A percentile compares a stretch with the other conserved stretches of the same genome.
phyloP scores from a whole-genome alignment of 1,140 invertebrate genomes.

The Tetramorium parvispinum region DNA sequence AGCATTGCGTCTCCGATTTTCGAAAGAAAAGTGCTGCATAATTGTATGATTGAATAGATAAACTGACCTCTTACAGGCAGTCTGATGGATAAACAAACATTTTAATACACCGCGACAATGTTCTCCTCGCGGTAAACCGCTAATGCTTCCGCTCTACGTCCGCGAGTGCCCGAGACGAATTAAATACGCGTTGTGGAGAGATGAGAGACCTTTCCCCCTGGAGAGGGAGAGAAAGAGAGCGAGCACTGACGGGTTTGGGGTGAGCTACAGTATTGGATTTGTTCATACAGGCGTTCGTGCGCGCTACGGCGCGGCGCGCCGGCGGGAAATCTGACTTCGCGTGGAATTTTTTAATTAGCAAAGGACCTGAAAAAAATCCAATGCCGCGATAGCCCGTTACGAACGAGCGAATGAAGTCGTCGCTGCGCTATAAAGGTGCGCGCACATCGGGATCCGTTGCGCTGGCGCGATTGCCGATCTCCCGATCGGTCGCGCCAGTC shows the following conservation, averaged over 20 bases:
- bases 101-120: slow-evolving; percentile 20
- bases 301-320: slow-evolving; percentile 43
- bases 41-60: neutral
- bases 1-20: neutral
- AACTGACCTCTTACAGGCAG: neutral
- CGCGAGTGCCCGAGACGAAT: slow-evolving; percentile 50
- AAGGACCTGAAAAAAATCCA: slow-evolving; percentile 70
- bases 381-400: slow-evolving; percentile 64
- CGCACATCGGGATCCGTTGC: slow-evolving; percentile 1
- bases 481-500: neutral
- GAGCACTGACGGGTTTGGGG: neutral
- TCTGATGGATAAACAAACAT: neutral
- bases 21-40: neutral
- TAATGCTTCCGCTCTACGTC: slow-evolving; percentile 19
- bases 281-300: slow-evolving; percentile 64
- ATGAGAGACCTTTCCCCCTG: no score
- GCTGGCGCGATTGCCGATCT: slow-evolving; percentile 7
- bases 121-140: slow-evolving; percentile 19
- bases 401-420: slow-evolving; percentile 62
- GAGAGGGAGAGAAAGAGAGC: neutral
- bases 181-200: slow-evolving; percentile 64
- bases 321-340: slow-evolving; percentile 76
- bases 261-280: slow-evolving; percentile 74
- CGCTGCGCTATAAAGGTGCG: slow-evolving; percentile 54
- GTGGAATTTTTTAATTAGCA: slow-evolving; percentile 83